Evolutionary conservation across 2,797 vertebrate genomes (phyloP).

Genomic region (Rhinatrema bivittatum): DNA sequence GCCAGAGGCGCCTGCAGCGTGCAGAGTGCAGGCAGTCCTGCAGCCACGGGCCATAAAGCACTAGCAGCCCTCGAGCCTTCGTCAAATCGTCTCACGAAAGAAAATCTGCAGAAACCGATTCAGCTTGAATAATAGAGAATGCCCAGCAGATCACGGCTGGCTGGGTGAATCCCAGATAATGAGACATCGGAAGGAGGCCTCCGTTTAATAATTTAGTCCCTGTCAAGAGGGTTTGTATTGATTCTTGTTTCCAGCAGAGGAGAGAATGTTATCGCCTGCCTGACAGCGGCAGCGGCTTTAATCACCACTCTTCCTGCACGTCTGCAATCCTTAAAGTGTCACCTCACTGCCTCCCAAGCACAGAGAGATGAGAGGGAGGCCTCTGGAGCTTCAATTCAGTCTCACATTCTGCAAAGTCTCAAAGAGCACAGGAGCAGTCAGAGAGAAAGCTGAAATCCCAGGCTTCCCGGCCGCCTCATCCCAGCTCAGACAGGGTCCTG

Average conservation of each 20-base stretch:
- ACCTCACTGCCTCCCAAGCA: constrained; percentile 26
- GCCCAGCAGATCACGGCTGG: constrained; percentile 50
- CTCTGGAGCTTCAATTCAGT: no score
- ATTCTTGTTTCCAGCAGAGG: constrained; percentile 74
- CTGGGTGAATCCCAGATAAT: constrained; percentile 70
- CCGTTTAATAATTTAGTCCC: constrained; percentile 83
- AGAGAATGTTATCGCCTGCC: constrained; percentile 73
- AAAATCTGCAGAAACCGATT: constrained; percentile 47
- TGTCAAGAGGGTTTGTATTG: constrained; percentile 74
- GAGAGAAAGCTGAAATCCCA: no score
- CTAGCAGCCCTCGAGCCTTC: no score
- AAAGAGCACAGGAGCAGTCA: no score
- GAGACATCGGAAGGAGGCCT: constrained; percentile 61
- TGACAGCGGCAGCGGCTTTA: constrained; percentile 71
- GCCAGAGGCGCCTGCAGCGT: no score
- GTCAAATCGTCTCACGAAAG: no score
- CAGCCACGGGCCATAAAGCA: no score
- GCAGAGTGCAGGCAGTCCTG: no score
- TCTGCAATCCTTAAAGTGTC: constrained; percentile 34
- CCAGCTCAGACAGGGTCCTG: no score
- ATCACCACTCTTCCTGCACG: constrained; percentile 57
- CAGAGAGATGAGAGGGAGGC: no score
- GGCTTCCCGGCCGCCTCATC: no score
- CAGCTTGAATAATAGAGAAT: constrained; percentile 43
- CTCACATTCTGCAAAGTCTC: no score